Conservation (phyloP, 2,797 vertebrate genomes). For the Parauchenoglanis ngamensis region DNA sequence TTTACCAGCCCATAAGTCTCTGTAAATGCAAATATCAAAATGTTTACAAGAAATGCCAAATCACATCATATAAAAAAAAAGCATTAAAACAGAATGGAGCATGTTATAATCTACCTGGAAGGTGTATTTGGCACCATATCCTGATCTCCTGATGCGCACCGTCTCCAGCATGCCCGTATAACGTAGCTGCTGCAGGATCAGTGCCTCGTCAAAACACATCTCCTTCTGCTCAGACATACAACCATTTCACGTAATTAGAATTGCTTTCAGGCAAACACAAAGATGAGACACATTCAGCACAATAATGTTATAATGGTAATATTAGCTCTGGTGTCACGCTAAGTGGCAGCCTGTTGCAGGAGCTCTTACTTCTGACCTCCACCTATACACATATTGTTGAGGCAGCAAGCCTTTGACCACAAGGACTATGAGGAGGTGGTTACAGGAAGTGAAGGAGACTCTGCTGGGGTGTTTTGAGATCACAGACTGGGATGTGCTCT, state of each 20-base stretch:
- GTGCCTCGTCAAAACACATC: conserved; percentile 87
- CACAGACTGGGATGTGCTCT: too few species aligned
- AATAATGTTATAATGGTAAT: not conserved
- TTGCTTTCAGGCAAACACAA: not conserved
- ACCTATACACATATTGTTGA: too few species aligned
- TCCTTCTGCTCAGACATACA: conserved; percentile 80
- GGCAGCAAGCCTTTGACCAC: too few species aligned
- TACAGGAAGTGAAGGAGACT: too few species aligned
- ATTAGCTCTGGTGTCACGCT: too few species aligned
- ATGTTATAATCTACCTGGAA: conserved; percentile 83
- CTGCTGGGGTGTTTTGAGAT: too few species aligned
- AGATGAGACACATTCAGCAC: not conserved
- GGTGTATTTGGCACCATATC: conserved; percentile 95
- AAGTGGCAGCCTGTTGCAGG: too few species aligned
- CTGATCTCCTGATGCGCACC: conserved; percentile 92
- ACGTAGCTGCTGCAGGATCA: conserved; percentile 93
- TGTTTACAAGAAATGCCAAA: not conserved
- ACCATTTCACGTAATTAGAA: not conserved
- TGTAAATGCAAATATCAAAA: not conserved
- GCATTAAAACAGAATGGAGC: not conserved
- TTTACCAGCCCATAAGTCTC: not conserved
- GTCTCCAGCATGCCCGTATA: conserved; percentile 99
- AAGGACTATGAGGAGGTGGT: too few species aligned
- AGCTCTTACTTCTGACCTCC: too few species aligned
- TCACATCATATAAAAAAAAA: not conserved